Evolutionary conservation across 2,888 invertebrate genomes (phyloP).

Genomic region (Aplocera efformata): DNA sequence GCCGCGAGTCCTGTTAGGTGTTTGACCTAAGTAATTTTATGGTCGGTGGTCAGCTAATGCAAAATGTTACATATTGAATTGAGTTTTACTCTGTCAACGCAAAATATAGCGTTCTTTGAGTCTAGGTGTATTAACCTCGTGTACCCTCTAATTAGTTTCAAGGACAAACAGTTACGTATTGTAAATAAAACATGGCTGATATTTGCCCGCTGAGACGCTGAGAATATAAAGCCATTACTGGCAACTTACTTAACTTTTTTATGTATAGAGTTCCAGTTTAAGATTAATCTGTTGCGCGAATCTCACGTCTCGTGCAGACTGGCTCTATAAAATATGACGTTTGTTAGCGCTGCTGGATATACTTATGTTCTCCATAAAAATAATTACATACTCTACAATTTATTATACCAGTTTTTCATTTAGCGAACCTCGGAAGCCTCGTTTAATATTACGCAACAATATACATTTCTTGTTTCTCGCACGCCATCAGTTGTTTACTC

Average conservation of each 20-base stretch:
- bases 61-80: too few species aligned
- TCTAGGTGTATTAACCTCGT: conserved; percentile 19
- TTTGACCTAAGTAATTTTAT: conserved; percentile 25
- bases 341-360: not conserved
- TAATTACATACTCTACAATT: not conserved
- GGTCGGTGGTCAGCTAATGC: conserved; percentile 9
- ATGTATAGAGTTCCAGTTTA: conserved; percentile 3
- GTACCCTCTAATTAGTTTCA: conserved; percentile 18
- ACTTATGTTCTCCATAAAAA: not conserved
- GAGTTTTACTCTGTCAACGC: conserved; percentile 7
- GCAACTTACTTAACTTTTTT: conserved; percentile 22
- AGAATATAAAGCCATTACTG: conserved; percentile 8
- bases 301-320: not conserved
- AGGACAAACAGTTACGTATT: conserved; percentile 19
- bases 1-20: conserved; percentile 34
- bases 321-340: conserved; percentile 3
- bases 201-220: conserved; percentile 12
- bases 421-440: not conserved
- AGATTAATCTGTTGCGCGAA: conserved; percentile 7
- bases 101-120: conserved; percentile 4
- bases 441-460: conserved; percentile 3
- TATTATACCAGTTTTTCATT: conserved; percentile 8
- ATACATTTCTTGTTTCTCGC: conserved; percentile 11
- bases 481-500: conserved; percentile 12
- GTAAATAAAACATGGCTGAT: conserved; percentile 11